These are phyloP conservation scores for Rhinolophus ferrumequinum DNA, from an alignment of 2,113 vertebrate species.

Conservation along the genomic window DNA sequence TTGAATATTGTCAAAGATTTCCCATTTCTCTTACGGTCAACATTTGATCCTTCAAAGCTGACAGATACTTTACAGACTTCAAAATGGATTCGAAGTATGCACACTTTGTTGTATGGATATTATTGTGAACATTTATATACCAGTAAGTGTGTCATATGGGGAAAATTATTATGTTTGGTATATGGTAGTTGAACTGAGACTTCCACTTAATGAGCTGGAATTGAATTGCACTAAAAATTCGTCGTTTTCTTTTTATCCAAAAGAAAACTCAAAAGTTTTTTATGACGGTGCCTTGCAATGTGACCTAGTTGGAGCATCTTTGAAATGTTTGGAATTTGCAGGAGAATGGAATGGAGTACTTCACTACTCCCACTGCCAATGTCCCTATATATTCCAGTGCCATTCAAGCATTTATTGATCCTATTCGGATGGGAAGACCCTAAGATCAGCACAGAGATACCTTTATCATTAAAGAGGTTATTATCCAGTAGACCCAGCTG, in stretches of 20 bases:
- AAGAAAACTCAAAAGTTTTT: conserved; percentile 7
- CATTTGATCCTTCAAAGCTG: conserved; percentile 7
- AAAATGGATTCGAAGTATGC: background rate
- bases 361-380: background rate
- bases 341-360: background rate
- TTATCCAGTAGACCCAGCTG: background rate
- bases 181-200: background rate
- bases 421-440: background rate
- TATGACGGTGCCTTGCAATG: background rate
- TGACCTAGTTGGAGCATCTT: background rate
- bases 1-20: background rate
- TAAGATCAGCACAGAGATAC: background rate
- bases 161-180: background rate
- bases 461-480: conserved; percentile 30
- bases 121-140: background rate
- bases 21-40: background rate
- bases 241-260: background rate
- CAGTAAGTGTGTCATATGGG: background rate
- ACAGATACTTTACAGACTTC: background rate
- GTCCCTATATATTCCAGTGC: background rate
- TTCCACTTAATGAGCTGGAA: background rate
- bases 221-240: background rate
- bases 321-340: conserved; percentile 1
- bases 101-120: background rate
- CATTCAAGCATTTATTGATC: background rate